phyloP scores from a whole-genome alignment of 2,888 invertebrate species.

The Augiades crinisus region DNA sequence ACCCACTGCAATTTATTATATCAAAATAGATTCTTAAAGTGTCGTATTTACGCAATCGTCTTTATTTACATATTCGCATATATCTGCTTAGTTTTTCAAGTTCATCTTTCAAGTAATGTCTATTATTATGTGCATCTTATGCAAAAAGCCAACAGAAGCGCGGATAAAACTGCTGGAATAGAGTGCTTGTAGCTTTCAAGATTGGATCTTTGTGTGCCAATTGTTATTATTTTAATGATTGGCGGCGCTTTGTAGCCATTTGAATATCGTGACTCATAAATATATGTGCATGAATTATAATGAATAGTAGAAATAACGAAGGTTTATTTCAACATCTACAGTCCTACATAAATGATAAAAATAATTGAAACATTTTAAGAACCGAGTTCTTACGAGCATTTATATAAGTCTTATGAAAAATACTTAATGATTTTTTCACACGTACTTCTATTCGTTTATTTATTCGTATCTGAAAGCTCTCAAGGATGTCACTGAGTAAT shows the following conservation, averaged over 20 bases:
- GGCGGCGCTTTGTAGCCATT: constrained; percentile 2
- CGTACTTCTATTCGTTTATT: not conserved
- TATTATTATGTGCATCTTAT: too few relatives aligned
- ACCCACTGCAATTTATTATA: too few relatives aligned
- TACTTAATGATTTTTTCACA: not conserved
- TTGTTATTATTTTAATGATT: constrained; percentile 11
- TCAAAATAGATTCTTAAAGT: too few relatives aligned
- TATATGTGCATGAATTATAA: not conserved
- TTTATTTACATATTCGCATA: too few relatives aligned
- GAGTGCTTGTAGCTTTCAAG: constrained; percentile 9
- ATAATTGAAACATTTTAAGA: too few relatives aligned
- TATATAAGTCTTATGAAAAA: too few relatives aligned
- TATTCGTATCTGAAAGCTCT: not conserved
- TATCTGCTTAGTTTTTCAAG: too few relatives aligned
- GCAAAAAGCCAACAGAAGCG: not conserved
- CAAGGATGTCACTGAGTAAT: not conserved
- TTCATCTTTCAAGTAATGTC: too few relatives aligned
- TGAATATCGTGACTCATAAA: constrained; percentile 1
- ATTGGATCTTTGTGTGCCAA: constrained; percentile 16
- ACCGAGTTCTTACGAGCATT: too few relatives aligned
- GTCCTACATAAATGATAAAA: not conserved
- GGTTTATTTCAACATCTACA: too few relatives aligned
- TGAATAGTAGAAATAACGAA: too few relatives aligned
- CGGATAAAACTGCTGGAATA: not conserved
- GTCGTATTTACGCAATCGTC: too few relatives aligned